Evolutionary conservation across 2,888 invertebrate species (phyloP).

Genomic region (Conistra vaccinii): DNA sequence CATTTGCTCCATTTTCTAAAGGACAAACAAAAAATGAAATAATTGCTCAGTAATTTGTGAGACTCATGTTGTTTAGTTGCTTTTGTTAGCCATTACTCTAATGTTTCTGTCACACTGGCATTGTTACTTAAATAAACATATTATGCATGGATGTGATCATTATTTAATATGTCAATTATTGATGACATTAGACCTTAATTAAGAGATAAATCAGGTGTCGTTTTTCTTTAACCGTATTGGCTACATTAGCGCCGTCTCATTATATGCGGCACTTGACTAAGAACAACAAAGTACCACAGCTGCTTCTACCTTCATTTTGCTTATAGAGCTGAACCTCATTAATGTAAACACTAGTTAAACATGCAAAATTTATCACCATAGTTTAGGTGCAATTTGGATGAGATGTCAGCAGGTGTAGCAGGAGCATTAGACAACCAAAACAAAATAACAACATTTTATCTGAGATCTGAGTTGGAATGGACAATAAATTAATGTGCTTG

Average conservation of each 20-base stretch:
- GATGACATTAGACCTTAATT: too few species aligned
- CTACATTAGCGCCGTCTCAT: neutral
- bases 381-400: neutral
- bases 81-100: neutral
- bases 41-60: neutral
- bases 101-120: neutral
- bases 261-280: neutral
- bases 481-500: constrained; percentile 4
- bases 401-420: neutral
- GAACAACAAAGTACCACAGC: neutral
- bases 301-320: neutral
- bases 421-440: neutral
- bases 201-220: neutral
- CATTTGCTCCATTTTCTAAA: constrained; percentile 68
- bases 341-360: neutral
- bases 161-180: neutral
- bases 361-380: neutral
- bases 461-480: neutral
- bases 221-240: neutral
- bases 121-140: neutral
- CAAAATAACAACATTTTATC: neutral
- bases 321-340: neutral
- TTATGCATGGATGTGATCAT: neutral
- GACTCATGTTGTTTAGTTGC: neutral
- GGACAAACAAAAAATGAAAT: constrained; percentile 1